phyloP scores from a whole-genome alignment of 2,888 invertebrate species.

The Nephrotoma guestfalica region DNA sequence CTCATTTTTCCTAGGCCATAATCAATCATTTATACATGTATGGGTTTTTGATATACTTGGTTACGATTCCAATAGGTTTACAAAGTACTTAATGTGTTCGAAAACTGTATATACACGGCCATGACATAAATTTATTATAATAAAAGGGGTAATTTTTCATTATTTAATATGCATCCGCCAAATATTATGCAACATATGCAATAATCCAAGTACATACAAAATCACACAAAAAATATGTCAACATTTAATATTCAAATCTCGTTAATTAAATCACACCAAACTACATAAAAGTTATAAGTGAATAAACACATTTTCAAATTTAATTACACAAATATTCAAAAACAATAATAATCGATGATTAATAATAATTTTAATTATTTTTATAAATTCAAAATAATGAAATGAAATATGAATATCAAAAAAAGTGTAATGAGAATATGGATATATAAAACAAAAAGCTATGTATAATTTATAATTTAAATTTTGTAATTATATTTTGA shows the following conservation, averaged over 20 bases:
- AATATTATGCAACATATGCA: not conserved
- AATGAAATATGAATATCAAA: too few species aligned
- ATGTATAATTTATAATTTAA: not conserved
- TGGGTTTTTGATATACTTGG: not conserved
- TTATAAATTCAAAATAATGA: not conserved
- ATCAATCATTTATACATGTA: not conserved
- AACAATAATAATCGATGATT: not conserved
- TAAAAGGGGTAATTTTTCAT: not conserved
- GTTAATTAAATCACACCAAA: not conserved
- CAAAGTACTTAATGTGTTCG: not conserved
- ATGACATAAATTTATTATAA: not conserved
- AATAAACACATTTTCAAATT: not conserved
- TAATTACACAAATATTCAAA: not conserved
- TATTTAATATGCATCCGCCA: not conserved
- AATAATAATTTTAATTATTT: not conserved
- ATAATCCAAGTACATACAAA: not conserved
- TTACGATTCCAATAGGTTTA: not conserved
- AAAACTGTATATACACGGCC: not conserved
- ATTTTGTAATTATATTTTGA: not conserved
- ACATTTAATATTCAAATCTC: not conserved
- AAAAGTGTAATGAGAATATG: too few species aligned
- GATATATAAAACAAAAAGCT: not conserved
- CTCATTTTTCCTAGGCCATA: not conserved
- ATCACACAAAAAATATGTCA: not conserved
- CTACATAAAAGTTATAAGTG: not conserved